These are phyloP conservation scores for Poecile montanus DNA, from an alignment of 2,797 vertebrate genomes.

Conservation along the genomic window DNA sequence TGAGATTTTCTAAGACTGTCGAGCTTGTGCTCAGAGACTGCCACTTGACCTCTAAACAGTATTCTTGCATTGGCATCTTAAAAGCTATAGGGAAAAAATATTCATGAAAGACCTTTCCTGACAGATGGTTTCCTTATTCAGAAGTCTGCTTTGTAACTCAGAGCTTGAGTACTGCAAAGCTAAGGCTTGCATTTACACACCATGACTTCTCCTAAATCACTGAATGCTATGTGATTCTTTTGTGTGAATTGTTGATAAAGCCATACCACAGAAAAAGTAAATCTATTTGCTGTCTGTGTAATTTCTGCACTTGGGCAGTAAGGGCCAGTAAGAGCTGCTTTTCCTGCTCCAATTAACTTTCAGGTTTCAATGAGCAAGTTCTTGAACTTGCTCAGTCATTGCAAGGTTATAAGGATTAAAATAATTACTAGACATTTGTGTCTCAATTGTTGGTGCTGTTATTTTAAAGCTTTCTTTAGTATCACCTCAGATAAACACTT, in stretches of 20 bases:
- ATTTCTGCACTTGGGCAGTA: background rate
- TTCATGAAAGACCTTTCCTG: background rate
- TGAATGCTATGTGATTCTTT: background rate
- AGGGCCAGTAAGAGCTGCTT: background rate
- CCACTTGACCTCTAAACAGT: background rate
- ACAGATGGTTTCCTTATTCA: background rate
- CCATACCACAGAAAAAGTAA: background rate
- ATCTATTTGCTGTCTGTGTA: background rate
- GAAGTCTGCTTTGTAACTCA: background rate
- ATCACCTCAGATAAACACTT: background rate
- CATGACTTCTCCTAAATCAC: background rate
- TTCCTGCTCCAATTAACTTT: slow-evolving; percentile 30
- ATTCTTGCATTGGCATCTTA: background rate
- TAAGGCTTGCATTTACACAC: background rate
- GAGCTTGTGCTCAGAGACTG: background rate
- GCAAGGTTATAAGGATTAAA: background rate
- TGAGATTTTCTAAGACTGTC: background rate
- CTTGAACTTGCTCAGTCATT: background rate
- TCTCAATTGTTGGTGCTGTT: background rate
- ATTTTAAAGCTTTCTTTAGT: background rate
- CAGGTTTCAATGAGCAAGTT: slow-evolving; percentile 24
- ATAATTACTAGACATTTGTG: background rate
- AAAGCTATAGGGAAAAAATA: background rate
- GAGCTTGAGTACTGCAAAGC: background rate
- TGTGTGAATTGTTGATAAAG: background rate